A percentile compares a stretch with the other conserved stretches of the same genome.
phyloP scores from a whole-genome alignment of 2,113 vertebrate genomes.

The Pterophyllum scalare region DNA sequence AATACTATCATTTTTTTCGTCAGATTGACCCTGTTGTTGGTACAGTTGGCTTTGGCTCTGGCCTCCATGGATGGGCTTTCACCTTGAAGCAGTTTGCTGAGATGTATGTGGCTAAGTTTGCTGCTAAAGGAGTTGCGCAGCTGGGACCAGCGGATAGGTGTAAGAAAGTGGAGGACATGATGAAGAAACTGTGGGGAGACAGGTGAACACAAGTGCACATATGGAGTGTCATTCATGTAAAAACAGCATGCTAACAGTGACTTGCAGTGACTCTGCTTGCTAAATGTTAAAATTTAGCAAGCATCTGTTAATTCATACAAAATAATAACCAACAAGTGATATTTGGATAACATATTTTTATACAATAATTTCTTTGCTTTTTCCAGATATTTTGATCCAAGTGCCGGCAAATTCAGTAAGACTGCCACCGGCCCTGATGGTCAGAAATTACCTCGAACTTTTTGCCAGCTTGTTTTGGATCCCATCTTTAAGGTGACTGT shows the following conservation, averaged over 20 bases:
- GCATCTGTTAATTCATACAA: neutral
- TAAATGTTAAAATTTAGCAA: neutral
- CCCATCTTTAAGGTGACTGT: conserved; percentile 93
- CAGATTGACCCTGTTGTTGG: conserved; percentile 93
- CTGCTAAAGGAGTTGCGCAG: conserved; percentile 88
- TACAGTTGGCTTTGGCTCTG: conserved; percentile 94
- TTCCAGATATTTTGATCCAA: conserved; percentile 90
- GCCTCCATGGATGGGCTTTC: conserved; percentile 97
- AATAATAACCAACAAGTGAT: neutral
- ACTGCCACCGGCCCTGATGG: conserved; percentile 84
- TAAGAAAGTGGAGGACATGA: conserved; percentile 98
- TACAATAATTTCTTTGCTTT: conserved; percentile 4
- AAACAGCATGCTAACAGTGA: too few species aligned
- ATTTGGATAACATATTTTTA: neutral
- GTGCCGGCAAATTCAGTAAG: conserved; percentile 92
- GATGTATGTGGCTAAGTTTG: conserved; percentile 95
- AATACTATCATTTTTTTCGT: neutral
- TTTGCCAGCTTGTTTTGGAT: conserved; percentile 93
- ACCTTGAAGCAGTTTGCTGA: conserved; percentile 98
- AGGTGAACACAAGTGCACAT: conserved; percentile 74
- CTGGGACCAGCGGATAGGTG: conserved; percentile 84
- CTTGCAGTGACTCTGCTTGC: too few species aligned
- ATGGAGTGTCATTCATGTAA: too few species aligned
- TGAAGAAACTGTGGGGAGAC: conserved; percentile 98
- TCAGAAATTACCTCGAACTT: conserved; percentile 91